A percentile compares a stretch with the other conserved stretches of the same genome.
These are phyloP conservation scores for Metallyticus violacea DNA, from an alignment of 2,888 invertebrate species.

Conservation along the genomic window DNA sequence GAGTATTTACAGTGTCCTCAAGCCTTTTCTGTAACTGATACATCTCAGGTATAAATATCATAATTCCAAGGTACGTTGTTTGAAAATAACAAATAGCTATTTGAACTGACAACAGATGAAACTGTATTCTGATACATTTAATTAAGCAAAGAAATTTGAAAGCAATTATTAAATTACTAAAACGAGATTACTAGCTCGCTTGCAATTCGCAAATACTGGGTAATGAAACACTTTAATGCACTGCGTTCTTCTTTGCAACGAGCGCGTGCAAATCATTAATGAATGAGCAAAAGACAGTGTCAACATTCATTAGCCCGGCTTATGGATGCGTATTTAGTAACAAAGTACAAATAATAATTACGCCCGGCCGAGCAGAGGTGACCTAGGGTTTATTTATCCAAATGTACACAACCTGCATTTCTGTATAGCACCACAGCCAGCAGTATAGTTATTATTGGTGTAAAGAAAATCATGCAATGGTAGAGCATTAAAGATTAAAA, in stretches of 20 bases:
- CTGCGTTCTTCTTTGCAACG: neutral
- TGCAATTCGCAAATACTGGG: neutral
- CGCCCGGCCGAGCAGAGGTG: neutral
- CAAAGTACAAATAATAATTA: neutral
- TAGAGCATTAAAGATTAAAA: too few relatives aligned
- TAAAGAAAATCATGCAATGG: too few relatives aligned
- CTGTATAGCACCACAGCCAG: neutral
- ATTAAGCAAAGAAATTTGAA: neutral
- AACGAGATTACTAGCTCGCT: neutral
- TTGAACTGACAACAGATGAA: too few relatives aligned
- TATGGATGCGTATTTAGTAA: neutral
- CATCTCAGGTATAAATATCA: too few relatives aligned
- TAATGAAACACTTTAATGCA: neutral
- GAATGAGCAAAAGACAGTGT: neutral
- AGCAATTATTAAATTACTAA: neutral
- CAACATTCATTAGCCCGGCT: neutral
- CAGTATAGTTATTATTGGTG: too few relatives aligned
- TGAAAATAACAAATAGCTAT: too few relatives aligned
- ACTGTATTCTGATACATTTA: neutral
- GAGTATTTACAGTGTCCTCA: too few relatives aligned
- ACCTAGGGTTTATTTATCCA: neutral
- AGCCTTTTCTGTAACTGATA: too few relatives aligned
- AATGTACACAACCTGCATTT: neutral
- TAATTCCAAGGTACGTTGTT: too few relatives aligned
- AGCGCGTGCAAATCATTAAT: neutral